Conservation (phyloP, 2,113 vertebrate genomes). For the Cinclus mexicanus region DNA sequence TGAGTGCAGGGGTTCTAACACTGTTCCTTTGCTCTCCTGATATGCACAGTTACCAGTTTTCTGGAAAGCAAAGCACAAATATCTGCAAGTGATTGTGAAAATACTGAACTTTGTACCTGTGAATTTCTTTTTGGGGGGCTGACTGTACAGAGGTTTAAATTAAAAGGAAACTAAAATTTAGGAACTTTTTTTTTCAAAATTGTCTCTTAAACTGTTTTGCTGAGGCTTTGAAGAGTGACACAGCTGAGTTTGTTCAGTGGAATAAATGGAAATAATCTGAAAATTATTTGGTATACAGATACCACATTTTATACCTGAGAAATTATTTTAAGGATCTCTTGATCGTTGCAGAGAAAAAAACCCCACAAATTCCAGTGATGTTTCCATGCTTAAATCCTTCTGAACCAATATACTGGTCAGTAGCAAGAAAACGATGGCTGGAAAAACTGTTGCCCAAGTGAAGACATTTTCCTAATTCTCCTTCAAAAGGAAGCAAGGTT, state of each 20-base stretch:
- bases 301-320: neutral
- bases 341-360: constrained; percentile 18
- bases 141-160: neutral
- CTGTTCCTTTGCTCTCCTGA: neutral
- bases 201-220: neutral
- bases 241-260: neutral
- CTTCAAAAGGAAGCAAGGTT: neutral
- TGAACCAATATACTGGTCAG: neutral
- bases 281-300: neutral
- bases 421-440: neutral
- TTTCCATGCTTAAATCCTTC: neutral
- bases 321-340: constrained; percentile 3
- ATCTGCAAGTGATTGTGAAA: neutral
- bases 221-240: neutral
- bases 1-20: neutral
- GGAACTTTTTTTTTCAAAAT: neutral
- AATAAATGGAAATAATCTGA: neutral
- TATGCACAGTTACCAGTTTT: neutral
- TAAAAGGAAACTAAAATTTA: neutral
- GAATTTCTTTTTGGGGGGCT: neutral
- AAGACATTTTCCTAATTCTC: neutral
- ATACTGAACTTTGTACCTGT: neutral
- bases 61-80: neutral
- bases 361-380: neutral
- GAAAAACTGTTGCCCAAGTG: neutral